A percentile compares a stretch with the other conserved stretches of the same genome.
Conservation (phyloP, 2,888 invertebrate species). For the Phragmatobia fuliginosa region DNA sequence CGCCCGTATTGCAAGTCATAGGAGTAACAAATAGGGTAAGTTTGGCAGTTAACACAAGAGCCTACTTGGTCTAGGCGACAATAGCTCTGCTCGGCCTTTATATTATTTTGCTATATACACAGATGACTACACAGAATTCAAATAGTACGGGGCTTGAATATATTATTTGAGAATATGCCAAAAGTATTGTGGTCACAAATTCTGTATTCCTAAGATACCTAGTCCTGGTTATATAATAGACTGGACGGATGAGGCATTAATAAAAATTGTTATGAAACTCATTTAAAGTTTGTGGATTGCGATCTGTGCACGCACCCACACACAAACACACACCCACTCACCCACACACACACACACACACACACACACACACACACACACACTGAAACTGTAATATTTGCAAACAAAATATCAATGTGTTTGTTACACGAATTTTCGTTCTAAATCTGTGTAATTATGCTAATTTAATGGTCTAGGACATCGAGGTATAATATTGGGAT, state of each 20-base stretch:
- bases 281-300: background rate
- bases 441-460: too few relatives aligned
- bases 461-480: background rate
- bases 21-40: constrained; percentile 52
- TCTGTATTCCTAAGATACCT: background rate
- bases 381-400: background rate
- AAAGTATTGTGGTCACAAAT: background rate
- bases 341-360: too few relatives aligned
- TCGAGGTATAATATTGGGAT: background rate
- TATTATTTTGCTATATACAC: background rate
- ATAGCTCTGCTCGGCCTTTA: constrained; percentile 8
- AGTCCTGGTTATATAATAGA: background rate
- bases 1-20: constrained; percentile 48
- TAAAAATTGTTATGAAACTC: background rate
- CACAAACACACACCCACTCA: too few relatives aligned
- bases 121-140: constrained; percentile 1
- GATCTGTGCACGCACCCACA: background rate
- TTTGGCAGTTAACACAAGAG: constrained; percentile 49
- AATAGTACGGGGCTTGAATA: background rate
- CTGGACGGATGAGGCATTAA: background rate
- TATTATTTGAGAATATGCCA: background rate
- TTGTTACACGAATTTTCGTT: background rate
- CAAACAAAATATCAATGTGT: background rate
- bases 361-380: too few relatives aligned
- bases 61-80: constrained; percentile 19